phyloP scores from a whole-genome alignment of 1,140 invertebrate species.

The Scaptomyza montana region DNA sequence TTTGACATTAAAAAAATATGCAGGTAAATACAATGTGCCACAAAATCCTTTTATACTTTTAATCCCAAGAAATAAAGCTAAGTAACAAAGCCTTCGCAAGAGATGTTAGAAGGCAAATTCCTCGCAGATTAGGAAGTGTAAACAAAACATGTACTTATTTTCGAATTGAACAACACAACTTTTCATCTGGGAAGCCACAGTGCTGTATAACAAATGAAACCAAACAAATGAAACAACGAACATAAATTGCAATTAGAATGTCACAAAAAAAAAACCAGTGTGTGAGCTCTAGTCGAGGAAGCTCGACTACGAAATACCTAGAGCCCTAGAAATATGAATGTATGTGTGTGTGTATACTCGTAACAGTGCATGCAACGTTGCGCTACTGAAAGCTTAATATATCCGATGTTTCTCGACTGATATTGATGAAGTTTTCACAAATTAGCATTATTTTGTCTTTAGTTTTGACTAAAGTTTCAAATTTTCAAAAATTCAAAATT shows the following conservation, averaged over 20 bases:
- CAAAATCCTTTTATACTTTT: background rate
- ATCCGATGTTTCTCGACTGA: background rate
- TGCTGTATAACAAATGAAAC: background rate
- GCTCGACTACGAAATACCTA: background rate
- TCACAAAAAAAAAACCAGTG: background rate
- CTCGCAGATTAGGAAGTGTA: too few species aligned
- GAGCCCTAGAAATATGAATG: too few species aligned
- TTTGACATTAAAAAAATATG: constrained; percentile 81
- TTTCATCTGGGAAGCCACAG: too few species aligned
- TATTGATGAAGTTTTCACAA: too few species aligned
- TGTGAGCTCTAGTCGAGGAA: too few species aligned
- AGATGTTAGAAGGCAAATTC: background rate
- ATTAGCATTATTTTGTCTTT: too few species aligned
- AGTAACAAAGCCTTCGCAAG: background rate
- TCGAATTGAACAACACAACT: background rate
- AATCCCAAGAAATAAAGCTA: background rate
- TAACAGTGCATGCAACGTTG: too few species aligned
- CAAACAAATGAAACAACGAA: background rate
- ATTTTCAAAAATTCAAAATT: too few species aligned
- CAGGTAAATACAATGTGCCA: constrained; percentile 59
- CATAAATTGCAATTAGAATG: constrained; percentile 37
- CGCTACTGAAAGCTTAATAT: too few species aligned
- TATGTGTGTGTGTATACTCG: too few species aligned
- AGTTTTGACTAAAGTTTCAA: too few species aligned
- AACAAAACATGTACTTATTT: background rate